These are phyloP conservation scores for Disparrhopalites patrizii DNA, from an alignment of 2,888 invertebrate species.

Conservation along the genomic window DNA sequence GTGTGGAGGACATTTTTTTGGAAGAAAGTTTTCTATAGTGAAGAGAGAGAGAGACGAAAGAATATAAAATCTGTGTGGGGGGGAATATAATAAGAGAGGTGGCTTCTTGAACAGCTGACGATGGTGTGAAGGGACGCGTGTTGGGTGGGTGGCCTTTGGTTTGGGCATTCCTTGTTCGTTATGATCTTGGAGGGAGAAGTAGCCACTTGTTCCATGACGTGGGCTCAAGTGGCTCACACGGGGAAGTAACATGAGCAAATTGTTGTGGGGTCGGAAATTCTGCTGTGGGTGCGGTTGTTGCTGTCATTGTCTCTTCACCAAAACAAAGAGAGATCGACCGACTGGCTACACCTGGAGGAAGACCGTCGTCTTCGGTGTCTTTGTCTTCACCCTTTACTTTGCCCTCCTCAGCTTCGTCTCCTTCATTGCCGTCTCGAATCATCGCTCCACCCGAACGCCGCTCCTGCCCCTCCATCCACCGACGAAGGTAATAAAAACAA, in stretches of 20 bases:
- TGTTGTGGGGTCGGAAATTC: slow-evolving; percentile 40
- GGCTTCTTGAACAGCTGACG: no score
- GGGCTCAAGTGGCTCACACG: slow-evolving; percentile 19
- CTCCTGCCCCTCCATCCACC: slow-evolving; percentile 8
- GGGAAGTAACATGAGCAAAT: slow-evolving; percentile 38
- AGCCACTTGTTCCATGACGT: slow-evolving; percentile 25
- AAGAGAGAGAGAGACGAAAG: no score
- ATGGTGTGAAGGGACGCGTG: slow-evolving; percentile 4
- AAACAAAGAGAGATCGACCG: slow-evolving; percentile 19
- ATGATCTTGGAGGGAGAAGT: slow-evolving; percentile 6
- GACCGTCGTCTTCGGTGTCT: slow-evolving; percentile 45
- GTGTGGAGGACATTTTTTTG: no score
- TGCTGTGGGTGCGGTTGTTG: slow-evolving; percentile 37
- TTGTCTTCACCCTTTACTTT: slow-evolving; percentile 46
- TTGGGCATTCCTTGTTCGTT: slow-evolving; percentile 1
- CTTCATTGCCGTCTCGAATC: slow-evolving; percentile 45
- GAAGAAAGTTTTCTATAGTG: no score
- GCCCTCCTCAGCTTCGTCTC: slow-evolving; percentile 46
- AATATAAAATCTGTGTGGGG: no score
- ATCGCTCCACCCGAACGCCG: slow-evolving; percentile 21
- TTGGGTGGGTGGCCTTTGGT: no score
- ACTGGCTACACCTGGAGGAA: slow-evolving; percentile 42
- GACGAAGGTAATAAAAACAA: slow-evolving; percentile 9
- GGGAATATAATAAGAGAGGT: no score
- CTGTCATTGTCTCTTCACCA: slow-evolving; percentile 16